Evolutionary conservation across 2,797 vertebrate genomes (phyloP).

Genomic region (Rhabdophis nuchalis): DNA sequence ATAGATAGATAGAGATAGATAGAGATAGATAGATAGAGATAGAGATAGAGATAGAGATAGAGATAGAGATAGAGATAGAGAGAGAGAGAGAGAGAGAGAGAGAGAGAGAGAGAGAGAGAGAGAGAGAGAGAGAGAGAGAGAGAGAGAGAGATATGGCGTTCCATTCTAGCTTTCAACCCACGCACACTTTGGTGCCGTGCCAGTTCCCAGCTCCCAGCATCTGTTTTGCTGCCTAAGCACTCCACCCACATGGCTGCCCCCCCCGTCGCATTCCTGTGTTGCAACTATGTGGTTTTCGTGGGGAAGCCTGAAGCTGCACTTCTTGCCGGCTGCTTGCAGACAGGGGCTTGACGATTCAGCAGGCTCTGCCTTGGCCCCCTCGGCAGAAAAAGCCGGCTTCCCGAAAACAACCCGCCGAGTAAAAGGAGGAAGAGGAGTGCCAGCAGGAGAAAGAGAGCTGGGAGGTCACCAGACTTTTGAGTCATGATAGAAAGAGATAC

Average conservation of each 20-base stretch:
- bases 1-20: too few species aligned
- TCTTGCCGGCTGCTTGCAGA: slow-evolving; percentile 1
- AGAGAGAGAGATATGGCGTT: too few species aligned
- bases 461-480: neutral
- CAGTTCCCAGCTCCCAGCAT: too few species aligned
- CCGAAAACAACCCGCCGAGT: neutral
- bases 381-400: neutral
- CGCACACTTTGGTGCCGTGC: too few species aligned
- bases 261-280: neutral
- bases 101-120: too few species aligned
- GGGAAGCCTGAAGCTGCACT: slow-evolving; percentile 2
- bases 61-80: too few species aligned
- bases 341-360: slow-evolving; percentile 10
- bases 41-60: too few species aligned
- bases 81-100: too few species aligned
- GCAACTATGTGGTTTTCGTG: slow-evolving; percentile 2
- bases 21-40: too few species aligned
- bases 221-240: neutral
- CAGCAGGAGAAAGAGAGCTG: neutral
- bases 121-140: too few species aligned
- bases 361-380: neutral
- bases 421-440: neutral
- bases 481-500: neutral
- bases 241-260: neutral
- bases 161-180: too few species aligned